Evolutionary conservation across 2,888 invertebrate species (phyloP), one percentile per base, ranked within the genome.

Genomic region (Sinhomidia bicolor): DNA sequence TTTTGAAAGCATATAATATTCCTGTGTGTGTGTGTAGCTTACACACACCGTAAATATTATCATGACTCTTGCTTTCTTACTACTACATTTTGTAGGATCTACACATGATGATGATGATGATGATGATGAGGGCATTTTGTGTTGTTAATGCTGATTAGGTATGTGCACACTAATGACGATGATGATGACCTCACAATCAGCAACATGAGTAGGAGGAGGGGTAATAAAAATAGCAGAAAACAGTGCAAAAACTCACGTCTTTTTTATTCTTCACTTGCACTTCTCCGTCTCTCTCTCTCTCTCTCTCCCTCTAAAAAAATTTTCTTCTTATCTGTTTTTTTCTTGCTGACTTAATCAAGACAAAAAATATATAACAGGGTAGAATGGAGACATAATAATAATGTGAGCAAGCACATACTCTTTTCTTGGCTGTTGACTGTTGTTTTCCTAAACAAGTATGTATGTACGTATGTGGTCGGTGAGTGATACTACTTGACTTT

Each of bases 201-300:
- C 47, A 44, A n/a, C n/a, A n/a, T n/a, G 74, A 74, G 47, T 26
- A 74, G 74, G 44, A 74, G 44, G 71, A n/a, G n/a, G n/a, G 36
- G 78, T 65, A 78, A 78, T 85, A 85, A 85, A 85, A 78, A 85
- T 85, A 78, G 44, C 51, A 85, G 65, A 78, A 85, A 85, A 51
- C 76, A 85, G 85, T 85, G 85, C 85, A 85, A 85, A 85, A 85
- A 65, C 85, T 78, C 85, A 78, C 85, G 51, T 78, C 85, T 78
- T 78, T 51, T n/a, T n/a, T n/a, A 51, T 78, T 54, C 76, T 78
- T 51, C 47, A 68, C 29, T 68, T 82, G 82, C 68, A 68, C 54
- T 82, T 82, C 51, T 62, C 12, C 29, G 17, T 47, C 51, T 65
- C 20, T 41, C 44, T 41, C n/a, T n/a, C n/a, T n/a, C n/a, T n/a